phyloP scores from a whole-genome alignment of 64 coral and sea anemone species.

The Montipora cactus region DNA sequence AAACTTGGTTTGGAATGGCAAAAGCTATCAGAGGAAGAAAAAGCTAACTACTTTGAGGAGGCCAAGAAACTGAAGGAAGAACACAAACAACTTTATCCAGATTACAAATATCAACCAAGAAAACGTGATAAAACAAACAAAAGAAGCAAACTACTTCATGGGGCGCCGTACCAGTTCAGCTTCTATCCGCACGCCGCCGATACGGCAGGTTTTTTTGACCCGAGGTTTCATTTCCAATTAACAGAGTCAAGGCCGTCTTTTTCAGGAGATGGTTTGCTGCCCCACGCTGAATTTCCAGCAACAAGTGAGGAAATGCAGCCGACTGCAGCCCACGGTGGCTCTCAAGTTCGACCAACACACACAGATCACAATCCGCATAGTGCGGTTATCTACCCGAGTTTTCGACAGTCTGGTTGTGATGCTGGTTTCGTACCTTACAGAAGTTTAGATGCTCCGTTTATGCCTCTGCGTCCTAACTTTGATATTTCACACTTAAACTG shows the following conservation, averaged over 20 bases:
- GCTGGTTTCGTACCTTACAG: slow-evolving; percentile 69
- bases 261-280: neutral
- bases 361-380: slow-evolving; percentile 26
- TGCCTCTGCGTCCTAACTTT: slow-evolving; percentile 58
- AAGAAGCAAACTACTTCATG: slow-evolving; percentile 81
- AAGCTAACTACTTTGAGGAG: slow-evolving; percentile 93
- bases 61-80: slow-evolving; percentile 93
- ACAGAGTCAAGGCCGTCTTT: slow-evolving; percentile 37
- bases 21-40: slow-evolving; percentile 89
- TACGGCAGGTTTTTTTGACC: slow-evolving; percentile 53
- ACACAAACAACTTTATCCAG: slow-evolving; percentile 89
- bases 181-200: slow-evolving; percentile 64
- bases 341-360: slow-evolving; percentile 38
- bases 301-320: slow-evolving; percentile 7
- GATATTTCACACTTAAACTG: slow-evolving; percentile 61
- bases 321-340: neutral
- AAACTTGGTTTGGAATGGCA: slow-evolving; percentile 97
- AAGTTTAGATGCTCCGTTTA: slow-evolving; percentile 49
- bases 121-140: slow-evolving; percentile 96
- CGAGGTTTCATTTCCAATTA: slow-evolving; percentile 46
- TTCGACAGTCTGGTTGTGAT: slow-evolving; percentile 28
- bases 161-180: slow-evolving; percentile 83
- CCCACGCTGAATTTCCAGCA: neutral
- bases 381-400: slow-evolving; percentile 47
- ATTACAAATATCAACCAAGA: slow-evolving; percentile 98